Evolutionary conservation across 2,888 invertebrate genomes (phyloP).

Genomic region (Brenthis ino): DNA sequence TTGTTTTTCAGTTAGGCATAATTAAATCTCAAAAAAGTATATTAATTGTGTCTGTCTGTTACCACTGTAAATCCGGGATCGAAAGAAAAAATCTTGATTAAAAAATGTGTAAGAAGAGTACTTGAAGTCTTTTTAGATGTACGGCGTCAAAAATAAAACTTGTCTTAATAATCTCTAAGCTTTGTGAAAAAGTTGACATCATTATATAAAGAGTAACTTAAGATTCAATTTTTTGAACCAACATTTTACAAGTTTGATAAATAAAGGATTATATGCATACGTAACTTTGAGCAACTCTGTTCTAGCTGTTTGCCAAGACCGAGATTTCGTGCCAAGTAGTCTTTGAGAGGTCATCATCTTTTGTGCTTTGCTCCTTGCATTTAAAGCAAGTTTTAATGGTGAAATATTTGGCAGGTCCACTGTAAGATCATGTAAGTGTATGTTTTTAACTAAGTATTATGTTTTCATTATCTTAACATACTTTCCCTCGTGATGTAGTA

Average conservation of each 20-base stretch:
- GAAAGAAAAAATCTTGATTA: too few relatives aligned
- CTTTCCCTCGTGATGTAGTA: not conserved
- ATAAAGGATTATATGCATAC: not conserved
- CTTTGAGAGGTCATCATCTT: constrained; percentile 28
- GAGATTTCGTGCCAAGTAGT: constrained; percentile 19
- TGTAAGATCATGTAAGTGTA: constrained; percentile 4
- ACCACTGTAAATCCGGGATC: too few relatives aligned
- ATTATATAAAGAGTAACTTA: too few relatives aligned
- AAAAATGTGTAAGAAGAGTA: too few relatives aligned
- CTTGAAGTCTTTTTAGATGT: too few relatives aligned
- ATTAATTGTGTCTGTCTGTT: too few relatives aligned
- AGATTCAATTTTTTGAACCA: too few relatives aligned
- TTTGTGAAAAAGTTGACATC: too few relatives aligned
- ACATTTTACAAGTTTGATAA: not conserved
- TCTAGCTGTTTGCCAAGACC: constrained; percentile 20
- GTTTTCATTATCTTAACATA: not conserved
- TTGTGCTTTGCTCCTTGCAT: constrained; percentile 26
- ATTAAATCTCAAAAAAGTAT: not conserved
- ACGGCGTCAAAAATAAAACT: too few relatives aligned
- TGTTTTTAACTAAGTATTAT: not conserved
- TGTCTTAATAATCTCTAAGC: too few relatives aligned
- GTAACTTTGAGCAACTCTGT: constrained; percentile 19
- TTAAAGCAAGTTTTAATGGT: constrained; percentile 25
- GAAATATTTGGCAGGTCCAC: constrained; percentile 24
- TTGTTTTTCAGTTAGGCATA: not conserved